Evolutionary conservation across 1,140 invertebrate species (phyloP), one percentile per base, ranked within the genome.

Genomic region (Neelides sp.): DNA sequence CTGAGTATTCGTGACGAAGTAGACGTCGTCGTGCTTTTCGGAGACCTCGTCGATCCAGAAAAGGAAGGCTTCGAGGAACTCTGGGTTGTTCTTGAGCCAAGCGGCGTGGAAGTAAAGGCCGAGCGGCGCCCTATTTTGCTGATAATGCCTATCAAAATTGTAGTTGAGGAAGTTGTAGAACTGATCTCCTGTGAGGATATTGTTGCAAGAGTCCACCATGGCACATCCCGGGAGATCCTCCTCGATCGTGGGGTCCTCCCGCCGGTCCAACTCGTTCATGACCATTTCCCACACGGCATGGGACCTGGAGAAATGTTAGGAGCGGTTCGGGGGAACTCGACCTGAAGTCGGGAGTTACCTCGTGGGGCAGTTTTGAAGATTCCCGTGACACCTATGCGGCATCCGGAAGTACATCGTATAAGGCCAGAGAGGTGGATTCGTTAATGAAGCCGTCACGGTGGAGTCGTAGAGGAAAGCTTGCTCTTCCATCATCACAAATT

Each of bases 351-450:
- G n/a, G n/a, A 40, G 10, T 43, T 26, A 53, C 65, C 88, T 79
- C 1, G 89, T 91, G 13, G 89, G 90, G 64, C 89, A 94, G 62
- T 83, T 87, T 67, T 93, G 89, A 24, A 88, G 71, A 66, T 94
- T 92, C 49, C 90, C 90, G 67, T 93, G 89, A 64, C 90, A 94
- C 47, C 84, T 77, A 64, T 92, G 89, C 0, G 90, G 90, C 88
- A 94, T 94, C 48, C 87, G 77, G 78, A 92, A 95, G 74, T 94
- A 94, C 79, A 96, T 86, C 52, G 90, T 95, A 75, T 94, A 96
- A 4, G 90, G 91, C 90, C 90, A 96, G 26, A 95, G 76, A 17
- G 90, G 90, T 13, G 85, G 87, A 62, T 93, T 90, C 55, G 83
- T 87, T 13, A 94, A 71, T 4, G 89, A 85, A 12, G 89, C 88